These are phyloP conservation scores for Hybognathus amarus DNA, from an alignment of 2,797 vertebrate species.

Conservation along the genomic window DNA sequence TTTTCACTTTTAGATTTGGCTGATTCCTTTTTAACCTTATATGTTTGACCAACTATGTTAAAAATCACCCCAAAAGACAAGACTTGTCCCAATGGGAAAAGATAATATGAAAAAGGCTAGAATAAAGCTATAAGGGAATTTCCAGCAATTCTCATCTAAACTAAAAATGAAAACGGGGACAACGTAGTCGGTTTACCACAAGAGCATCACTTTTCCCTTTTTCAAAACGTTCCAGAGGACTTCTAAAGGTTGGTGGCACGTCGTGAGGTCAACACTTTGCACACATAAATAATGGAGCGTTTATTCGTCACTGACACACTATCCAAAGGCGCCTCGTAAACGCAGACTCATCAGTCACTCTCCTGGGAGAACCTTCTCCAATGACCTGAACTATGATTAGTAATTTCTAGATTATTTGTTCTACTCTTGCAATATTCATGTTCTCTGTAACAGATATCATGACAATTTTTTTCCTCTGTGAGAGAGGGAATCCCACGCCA, in stretches of 20 bases:
- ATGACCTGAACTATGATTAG: slow-evolving; percentile 77
- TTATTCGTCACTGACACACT: slow-evolving; percentile 64
- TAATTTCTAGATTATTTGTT: slow-evolving; percentile 77
- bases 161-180: background rate
- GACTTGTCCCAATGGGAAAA: background rate
- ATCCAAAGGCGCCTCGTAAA: slow-evolving; percentile 63
- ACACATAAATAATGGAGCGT: slow-evolving; percentile 61
- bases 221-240: slow-evolving; percentile 40
- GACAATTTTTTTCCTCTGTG: slow-evolving; percentile 59
- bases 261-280: slow-evolving; percentile 56
- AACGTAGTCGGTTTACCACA: slow-evolving; percentile 8
- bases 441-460: slow-evolving; percentile 63
- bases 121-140: background rate
- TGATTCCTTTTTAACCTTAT: background rate
- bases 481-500: slow-evolving; percentile 74
- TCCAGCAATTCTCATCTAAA: background rate
- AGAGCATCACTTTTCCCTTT: slow-evolving; percentile 57
- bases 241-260: slow-evolving; percentile 49
- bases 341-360: slow-evolving; percentile 68
- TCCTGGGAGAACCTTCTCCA: slow-evolving; percentile 66
- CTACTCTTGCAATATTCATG: slow-evolving; percentile 76
- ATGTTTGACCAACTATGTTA: background rate
- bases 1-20: background rate
- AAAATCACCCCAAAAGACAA: background rate
- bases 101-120: background rate